phyloP scores from a whole-genome alignment of 2,113 vertebrate species.

The Mystacornis crossleyi region DNA sequence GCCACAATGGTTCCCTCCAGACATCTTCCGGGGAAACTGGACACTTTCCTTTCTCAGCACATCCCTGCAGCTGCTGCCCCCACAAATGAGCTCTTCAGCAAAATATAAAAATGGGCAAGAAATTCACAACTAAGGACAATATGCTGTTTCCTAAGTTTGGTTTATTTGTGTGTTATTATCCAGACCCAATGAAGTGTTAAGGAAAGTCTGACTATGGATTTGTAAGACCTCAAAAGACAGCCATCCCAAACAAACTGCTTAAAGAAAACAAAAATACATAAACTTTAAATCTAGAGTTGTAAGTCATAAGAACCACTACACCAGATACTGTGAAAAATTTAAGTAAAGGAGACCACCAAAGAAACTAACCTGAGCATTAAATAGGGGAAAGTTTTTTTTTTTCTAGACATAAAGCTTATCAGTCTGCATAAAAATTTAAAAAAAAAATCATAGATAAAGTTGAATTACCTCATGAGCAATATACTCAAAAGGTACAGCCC shows the following conservation, averaged over 20 bases:
- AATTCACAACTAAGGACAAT: neutral
- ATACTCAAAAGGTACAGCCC: neutral
- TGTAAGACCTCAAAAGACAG: neutral
- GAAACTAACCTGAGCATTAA: neutral
- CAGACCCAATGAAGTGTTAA: neutral
- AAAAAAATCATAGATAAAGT: neutral
- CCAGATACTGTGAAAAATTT: neutral
- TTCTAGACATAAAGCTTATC: neutral
- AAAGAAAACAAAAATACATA: neutral
- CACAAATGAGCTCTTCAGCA: neutral
- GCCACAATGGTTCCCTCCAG: neutral
- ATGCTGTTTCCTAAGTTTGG: neutral
- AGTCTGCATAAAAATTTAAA: neutral
- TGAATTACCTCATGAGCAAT: neutral
- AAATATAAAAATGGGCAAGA: neutral
- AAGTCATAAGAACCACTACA: neutral
- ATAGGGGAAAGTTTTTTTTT: neutral
- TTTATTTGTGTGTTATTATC: neutral
- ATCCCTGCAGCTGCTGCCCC: neutral
- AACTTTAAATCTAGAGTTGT: neutral
- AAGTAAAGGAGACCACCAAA: conserved; percentile 20
- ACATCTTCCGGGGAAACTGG: neutral
- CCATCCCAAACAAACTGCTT: neutral
- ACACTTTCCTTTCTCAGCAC: neutral
- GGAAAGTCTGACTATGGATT: neutral